These are phyloP conservation scores for Drosophila kambysellisi DNA, from an alignment of 2,888 invertebrate species.

Conservation along the genomic window DNA sequence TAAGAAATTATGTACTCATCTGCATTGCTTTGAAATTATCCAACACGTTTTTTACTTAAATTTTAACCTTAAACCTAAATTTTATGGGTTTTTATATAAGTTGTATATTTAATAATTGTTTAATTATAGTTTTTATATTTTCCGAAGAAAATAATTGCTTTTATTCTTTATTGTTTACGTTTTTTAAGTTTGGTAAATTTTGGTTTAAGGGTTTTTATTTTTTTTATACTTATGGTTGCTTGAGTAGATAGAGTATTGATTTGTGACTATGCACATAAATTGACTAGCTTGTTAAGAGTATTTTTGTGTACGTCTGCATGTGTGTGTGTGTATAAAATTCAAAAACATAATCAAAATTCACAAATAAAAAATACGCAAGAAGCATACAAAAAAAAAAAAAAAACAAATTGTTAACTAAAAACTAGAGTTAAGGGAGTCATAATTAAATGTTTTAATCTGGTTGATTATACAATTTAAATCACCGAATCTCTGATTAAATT, in stretches of 20 bases:
- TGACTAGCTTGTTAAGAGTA: constrained; percentile 67
- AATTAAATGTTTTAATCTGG: constrained; percentile 15
- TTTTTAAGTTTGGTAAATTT: constrained; percentile 27
- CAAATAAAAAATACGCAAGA: constrained; percentile 61
- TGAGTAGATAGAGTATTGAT: constrained; percentile 46
- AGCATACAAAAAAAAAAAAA: constrained; percentile 65
- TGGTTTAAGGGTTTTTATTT: constrained; percentile 17
- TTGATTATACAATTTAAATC: constrained; percentile 34
- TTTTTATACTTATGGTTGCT: constrained; percentile 52
- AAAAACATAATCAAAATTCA: constrained; percentile 32
- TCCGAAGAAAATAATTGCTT: constrained; percentile 81
- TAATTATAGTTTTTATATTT: constrained; percentile 62
- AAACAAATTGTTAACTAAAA: constrained; percentile 49
- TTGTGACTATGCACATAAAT: constrained; percentile 69
- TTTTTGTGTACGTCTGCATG: constrained; percentile 19
- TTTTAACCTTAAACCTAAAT: constrained; percentile 48
- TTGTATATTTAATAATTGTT: constrained; percentile 37
- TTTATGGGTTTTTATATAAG: constrained; percentile 40
- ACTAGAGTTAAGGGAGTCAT: constrained; percentile 8
- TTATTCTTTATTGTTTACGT: constrained; percentile 68
- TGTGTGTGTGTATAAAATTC: constrained; percentile 12
- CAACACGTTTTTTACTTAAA: constrained; percentile 56
- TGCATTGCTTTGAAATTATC: constrained; percentile 64
- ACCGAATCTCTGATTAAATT: constrained; percentile 60
- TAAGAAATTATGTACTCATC: constrained; percentile 29